Base-by-base conservation (phyloP, 2,888 invertebrate genomes). In the Notodonta dromedarius region DNA sequence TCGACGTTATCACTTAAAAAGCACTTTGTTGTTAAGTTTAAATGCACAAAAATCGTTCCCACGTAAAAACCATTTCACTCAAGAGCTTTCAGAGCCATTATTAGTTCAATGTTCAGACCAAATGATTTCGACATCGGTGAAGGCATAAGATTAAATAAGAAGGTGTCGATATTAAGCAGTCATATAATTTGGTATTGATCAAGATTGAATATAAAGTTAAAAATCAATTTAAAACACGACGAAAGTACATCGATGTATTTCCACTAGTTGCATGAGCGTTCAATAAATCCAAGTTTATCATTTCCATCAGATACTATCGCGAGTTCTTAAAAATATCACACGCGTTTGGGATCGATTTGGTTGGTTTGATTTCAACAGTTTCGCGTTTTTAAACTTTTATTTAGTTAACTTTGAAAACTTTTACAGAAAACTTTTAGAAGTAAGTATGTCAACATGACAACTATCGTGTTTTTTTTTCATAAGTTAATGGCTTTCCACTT, bases 21-120 rank as follows among this genome's bases (percentile, higher is more conserved):
- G 84, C 91, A 91, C 93, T 90, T 85, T 81, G 76, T 84, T 83
- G 69, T 84, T 84, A 83, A 80, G 73, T 84, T 90, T 86, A 82
- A 76, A 86, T 88, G 93, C 93, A 93, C 93, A 93, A 93, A 93
- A 93, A 93, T 93, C 93, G 93, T 93, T 93, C 93, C 93, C 93
- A 93, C 93, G 93, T 93, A 93, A 93, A 93, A 93, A 93, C 93
- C 93, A 93, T 93, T 93, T 93, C 93, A 93, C 93, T 93, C 93
- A 90, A 91, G 89, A 91, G 93, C 93, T 93, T 93, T 93, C 93
- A 46, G 42, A 42, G 4, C 9, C 42, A 42, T 42, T 42, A 42
- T 42, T 42, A 42, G 11, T 11, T 42, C 11, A 42, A 42, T 42
- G 12, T 42, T 42, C 4, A 93, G 84, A 91, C 93, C 89, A 92